Conservation (phyloP, 92 coral and sea anemone genomes). For the Porites rus region DNA sequence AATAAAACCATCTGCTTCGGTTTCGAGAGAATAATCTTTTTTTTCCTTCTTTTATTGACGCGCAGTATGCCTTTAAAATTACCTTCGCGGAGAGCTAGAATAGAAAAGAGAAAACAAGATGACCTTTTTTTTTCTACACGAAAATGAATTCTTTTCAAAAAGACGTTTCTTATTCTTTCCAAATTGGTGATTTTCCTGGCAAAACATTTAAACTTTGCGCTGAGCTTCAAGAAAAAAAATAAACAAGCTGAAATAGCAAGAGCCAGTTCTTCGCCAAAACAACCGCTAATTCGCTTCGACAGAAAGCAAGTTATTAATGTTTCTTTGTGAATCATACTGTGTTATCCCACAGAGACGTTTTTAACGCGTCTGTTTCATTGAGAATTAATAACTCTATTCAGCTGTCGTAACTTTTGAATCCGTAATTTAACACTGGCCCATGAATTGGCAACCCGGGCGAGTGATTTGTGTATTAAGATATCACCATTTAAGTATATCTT, state of each 20-base stretch:
- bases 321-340: constrained; percentile 35
- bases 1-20: constrained; percentile 31
- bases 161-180: neutral
- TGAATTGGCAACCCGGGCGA: constrained; percentile 4
- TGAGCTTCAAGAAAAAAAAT: neutral
- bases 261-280: constrained; percentile 1
- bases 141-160: neutral
- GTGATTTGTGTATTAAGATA: constrained; percentile 30
- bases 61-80: constrained; percentile 4
- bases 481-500: neutral
- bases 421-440: constrained; percentile 23
- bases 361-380: constrained; percentile 49
- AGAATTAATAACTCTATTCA: constrained; percentile 45
- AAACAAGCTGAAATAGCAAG: neutral
- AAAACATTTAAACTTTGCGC: neutral
- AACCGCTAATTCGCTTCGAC: constrained; percentile 37
- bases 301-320: constrained; percentile 29
- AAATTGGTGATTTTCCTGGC: neutral
- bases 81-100: constrained; percentile 11
- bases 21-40: constrained; percentile 15
- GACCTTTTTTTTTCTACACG: neutral
- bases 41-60: constrained; percentile 16
- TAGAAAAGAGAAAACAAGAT: constrained; percentile 41
- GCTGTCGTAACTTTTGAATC: constrained; percentile 38
- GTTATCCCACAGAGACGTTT: constrained; percentile 43